Percentiles rank a stretch among this genome's conserved stretches.
Evolutionary conservation across 2,797 vertebrate species (phyloP).

Genomic region (Trichosurus vulpecula): DNA sequence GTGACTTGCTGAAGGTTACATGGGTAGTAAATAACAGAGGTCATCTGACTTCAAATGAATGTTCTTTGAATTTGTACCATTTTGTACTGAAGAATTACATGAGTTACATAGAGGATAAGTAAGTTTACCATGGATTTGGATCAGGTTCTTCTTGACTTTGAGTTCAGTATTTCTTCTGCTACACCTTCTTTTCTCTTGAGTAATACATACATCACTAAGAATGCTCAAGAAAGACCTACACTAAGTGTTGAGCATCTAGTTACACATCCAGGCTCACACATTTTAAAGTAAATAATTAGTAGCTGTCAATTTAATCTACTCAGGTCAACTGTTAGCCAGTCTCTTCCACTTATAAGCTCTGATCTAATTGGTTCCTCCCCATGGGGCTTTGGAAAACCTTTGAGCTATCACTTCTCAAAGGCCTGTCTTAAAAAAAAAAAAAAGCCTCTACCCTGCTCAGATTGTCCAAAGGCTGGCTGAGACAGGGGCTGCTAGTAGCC

Average conservation of each 20-base stretch:
- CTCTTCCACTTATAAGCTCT: fast-evolving
- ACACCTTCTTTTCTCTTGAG: fast-evolving
- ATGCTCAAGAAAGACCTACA: neutral
- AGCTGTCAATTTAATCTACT: too few relatives aligned
- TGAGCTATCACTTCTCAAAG: neutral
- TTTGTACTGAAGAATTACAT: neutral
- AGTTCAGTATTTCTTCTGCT: neutral
- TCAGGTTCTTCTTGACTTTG: neutral
- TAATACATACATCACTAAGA: fast-evolving
- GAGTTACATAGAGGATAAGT: neutral
- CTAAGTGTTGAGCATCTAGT: neutral
- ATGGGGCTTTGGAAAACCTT: fast-evolving
- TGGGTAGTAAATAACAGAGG: neutral
- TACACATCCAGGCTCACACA: neutral
- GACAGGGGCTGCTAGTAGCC: neutral
- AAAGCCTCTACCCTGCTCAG: neutral
- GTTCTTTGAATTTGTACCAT: neutral
- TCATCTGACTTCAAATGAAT: neutral
- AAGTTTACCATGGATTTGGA: neutral
- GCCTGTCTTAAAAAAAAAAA: too few relatives aligned
- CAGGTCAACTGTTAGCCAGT: fast-evolving
- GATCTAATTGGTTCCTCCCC: neutral
- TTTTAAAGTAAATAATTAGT: neutral
- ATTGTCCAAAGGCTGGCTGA: too few relatives aligned
- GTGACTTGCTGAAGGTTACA: neutral